These are phyloP conservation scores for Hemicordylus capensis DNA, from an alignment of 2,113 vertebrate genomes.

Conservation along the genomic window DNA sequence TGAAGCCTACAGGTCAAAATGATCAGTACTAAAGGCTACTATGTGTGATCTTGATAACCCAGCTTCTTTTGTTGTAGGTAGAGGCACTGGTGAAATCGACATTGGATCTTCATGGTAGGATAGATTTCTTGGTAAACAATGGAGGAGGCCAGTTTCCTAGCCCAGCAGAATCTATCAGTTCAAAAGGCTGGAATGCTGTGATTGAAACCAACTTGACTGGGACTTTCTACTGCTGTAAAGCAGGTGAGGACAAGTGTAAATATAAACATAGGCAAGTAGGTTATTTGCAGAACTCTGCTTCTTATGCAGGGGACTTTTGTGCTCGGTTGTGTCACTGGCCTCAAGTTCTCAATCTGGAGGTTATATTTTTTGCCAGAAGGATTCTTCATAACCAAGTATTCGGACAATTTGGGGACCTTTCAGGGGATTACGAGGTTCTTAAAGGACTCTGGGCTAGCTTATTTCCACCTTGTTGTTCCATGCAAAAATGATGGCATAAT, in stretches of 20 bases:
- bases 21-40: not conserved
- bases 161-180: conserved; percentile 77
- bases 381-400: not conserved
- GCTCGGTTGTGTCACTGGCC: not conserved
- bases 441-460: not conserved
- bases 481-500: no score
- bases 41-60: not conserved
- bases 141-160: conserved; percentile 91
- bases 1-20: not conserved
- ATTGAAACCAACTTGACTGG: conserved; percentile 95
- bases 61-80: conserved; percentile 77
- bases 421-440: not conserved
- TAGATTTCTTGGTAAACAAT: conserved; percentile 94
- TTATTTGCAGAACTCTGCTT: not conserved
- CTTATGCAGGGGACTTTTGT: not conserved
- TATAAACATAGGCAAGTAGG: not conserved
- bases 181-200: conserved; percentile 94
- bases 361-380: not conserved
- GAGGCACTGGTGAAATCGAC: conserved; percentile 84
- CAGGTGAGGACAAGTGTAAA: conserved; percentile 73
- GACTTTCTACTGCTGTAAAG: conserved; percentile 93
- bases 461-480: no score
- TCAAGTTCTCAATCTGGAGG: not conserved
- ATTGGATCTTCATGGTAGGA: conserved; percentile 77
- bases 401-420: not conserved